Evolutionary conservation across 2,888 invertebrate genomes (phyloP).

Genomic region (Aelia acuminata): DNA sequence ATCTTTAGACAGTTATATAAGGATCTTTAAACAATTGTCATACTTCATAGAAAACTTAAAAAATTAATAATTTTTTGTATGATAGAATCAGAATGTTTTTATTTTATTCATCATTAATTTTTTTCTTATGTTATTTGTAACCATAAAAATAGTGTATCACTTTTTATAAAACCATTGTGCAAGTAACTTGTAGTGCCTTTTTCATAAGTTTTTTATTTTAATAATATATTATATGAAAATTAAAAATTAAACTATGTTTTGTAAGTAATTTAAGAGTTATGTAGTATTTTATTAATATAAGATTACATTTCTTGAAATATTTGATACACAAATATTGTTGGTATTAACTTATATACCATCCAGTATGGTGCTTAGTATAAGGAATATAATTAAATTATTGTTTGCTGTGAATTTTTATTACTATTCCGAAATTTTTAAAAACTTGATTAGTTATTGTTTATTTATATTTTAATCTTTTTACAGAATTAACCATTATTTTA

Average conservation of each 20-base stretch:
- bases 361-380: neutral
- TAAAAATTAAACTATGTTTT: neutral
- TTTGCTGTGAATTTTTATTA: neutral
- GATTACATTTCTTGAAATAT: neutral
- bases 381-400: neutral
- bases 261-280: neutral
- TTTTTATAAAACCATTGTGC: neutral
- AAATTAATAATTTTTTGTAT: neutral
- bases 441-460: neutral
- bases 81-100: neutral
- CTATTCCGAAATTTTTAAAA: too few relatives aligned
- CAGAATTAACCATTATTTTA: too few relatives aligned
- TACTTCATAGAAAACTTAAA: neutral
- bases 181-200: conserved; percentile 24
- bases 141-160: neutral
- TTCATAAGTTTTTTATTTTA: neutral
- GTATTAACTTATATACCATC: too few relatives aligned
- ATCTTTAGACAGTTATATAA: neutral
- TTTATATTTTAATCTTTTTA: neutral
- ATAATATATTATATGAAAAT: neutral
- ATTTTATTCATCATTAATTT: neutral
- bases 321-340: too few relatives aligned
- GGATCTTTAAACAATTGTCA: neutral
- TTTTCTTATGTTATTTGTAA: neutral
- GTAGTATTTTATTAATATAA: neutral